Percentiles rank a stretch among this genome's conserved stretches.
These are phyloP conservation scores for Morpho achilles DNA, from an alignment of 2,888 invertebrate genomes.

Conservation along the genomic window DNA sequence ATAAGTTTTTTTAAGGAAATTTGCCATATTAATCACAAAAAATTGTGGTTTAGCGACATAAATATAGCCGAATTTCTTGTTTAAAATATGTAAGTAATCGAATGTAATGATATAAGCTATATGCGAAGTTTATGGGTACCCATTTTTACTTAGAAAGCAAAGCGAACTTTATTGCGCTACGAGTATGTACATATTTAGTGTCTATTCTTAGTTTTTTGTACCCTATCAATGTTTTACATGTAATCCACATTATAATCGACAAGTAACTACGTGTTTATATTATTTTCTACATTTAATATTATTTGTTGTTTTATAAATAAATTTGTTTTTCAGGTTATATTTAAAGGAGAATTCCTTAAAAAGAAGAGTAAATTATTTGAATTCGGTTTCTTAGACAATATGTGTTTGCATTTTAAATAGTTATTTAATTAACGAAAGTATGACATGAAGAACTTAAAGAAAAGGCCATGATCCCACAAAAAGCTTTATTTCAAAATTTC, in stretches of 20 bases:
- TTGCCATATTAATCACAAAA: conserved; percentile 2
- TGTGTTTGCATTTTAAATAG: too few relatives aligned
- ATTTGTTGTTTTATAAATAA: neutral
- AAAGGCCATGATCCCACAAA: too few relatives aligned
- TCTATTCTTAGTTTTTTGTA: too few relatives aligned
- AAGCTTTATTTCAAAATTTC: too few relatives aligned
- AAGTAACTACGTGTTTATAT: too few relatives aligned
- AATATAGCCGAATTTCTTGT: conserved; percentile 7
- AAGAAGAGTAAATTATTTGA: conserved; percentile 27
- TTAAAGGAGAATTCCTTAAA: conserved; percentile 33
- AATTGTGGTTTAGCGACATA: neutral
- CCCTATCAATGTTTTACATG: too few relatives aligned
- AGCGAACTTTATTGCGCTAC: conserved; percentile 7
- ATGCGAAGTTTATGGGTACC: conserved; percentile 36
- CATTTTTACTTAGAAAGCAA: conserved; percentile 25
- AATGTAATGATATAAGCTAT: conserved; percentile 5
- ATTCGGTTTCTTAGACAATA: too few relatives aligned
- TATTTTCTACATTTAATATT: conserved; percentile 21
- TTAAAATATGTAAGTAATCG: conserved; percentile 20
- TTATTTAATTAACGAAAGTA: too few relatives aligned
- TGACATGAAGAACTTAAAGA: too few relatives aligned
- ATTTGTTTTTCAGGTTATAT: conserved; percentile 51
- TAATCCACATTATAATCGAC: too few relatives aligned
- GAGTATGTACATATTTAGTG: neutral
- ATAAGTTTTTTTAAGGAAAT: conserved; percentile 22